Percentiles rank a stretch among this genome's conserved stretches.
Evolutionary conservation across 2,113 vertebrate genomes (phyloP).

Genomic region (Chauna torquata): DNA sequence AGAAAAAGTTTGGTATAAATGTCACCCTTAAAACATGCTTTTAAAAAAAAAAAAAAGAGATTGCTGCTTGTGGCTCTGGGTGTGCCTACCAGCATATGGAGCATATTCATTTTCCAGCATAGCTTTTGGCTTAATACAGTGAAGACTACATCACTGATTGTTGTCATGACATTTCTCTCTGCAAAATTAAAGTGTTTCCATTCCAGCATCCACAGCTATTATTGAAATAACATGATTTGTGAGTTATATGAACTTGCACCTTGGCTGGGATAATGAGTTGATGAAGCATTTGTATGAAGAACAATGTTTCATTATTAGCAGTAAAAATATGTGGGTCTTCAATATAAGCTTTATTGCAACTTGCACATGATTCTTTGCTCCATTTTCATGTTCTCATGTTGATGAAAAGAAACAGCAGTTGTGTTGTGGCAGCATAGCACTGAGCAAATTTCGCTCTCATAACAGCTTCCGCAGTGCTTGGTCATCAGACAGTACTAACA

Average conservation of each 20-base stretch:
- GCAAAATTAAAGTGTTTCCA: slow-evolving; percentile 36
- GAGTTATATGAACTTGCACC: neutral
- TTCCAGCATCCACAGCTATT: slow-evolving; percentile 11
- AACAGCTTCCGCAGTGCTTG: neutral
- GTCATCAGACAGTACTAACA: neutral
- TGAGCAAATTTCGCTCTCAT: neutral
- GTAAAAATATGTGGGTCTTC: neutral
- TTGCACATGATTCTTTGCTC: neutral
- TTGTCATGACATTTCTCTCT: slow-evolving; percentile 54
- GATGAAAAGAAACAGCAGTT: neutral
- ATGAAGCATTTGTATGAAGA: slow-evolving; percentile 34
- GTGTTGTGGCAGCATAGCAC: neutral
- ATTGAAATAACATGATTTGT: slow-evolving; percentile 27
- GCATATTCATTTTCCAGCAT: neutral
- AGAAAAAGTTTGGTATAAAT: neutral
- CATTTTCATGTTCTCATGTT: neutral
- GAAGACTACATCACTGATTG: slow-evolving; percentile 4
- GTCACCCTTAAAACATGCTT: neutral
- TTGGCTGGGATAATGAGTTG: neutral
- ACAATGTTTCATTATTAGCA: slow-evolving; percentile 2
- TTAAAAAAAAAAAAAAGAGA: neutral
- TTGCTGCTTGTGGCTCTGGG: neutral
- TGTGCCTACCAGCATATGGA: neutral
- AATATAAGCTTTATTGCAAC: neutral
- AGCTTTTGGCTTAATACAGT: slow-evolving; percentile 24